Evolutionary conservation across 2,113 vertebrate species (phyloP).

Genomic region (Tragelaphus imberbis): DNA sequence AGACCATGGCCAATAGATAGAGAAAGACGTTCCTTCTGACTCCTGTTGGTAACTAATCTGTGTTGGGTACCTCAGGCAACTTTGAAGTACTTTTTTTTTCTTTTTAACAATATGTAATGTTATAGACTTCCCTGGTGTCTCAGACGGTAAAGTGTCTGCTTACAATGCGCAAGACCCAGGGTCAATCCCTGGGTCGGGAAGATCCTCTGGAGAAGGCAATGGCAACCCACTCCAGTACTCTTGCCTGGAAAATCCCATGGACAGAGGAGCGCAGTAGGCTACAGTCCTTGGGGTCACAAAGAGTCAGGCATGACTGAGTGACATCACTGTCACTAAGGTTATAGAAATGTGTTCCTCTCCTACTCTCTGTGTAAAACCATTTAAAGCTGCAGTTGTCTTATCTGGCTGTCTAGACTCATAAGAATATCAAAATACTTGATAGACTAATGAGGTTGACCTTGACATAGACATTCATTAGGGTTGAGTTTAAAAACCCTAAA

Average conservation of each 20-base stretch:
- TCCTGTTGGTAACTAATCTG: not conserved
- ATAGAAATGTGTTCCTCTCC: not conserved
- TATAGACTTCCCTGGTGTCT: not conserved
- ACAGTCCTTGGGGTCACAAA: not conserved
- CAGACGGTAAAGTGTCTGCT: rapidly evolving
- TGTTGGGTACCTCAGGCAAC: not conserved
- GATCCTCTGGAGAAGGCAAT: not conserved
- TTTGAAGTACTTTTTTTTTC: not conserved
- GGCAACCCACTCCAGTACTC: not conserved
- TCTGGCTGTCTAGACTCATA: not conserved
- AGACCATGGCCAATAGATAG: not conserved
- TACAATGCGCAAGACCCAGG: not conserved
- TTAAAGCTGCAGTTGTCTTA: not conserved
- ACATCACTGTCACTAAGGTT: not conserved
- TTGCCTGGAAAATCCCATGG: not conserved
- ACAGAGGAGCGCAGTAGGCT: not conserved
- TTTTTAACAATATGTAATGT: not conserved
- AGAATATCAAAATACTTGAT: not conserved
- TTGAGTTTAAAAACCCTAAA: not conserved
- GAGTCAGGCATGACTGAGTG: not conserved
- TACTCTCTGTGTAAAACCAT: not conserved
- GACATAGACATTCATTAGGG: not conserved
- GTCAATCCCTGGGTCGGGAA: not conserved
- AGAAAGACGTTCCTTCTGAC: not conserved
- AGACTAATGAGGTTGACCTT: conserved; percentile 13